These are phyloP conservation scores for Drosophila nigrodunni DNA, from an alignment of 1,140 invertebrate genomes.

Conservation along the genomic window DNA sequence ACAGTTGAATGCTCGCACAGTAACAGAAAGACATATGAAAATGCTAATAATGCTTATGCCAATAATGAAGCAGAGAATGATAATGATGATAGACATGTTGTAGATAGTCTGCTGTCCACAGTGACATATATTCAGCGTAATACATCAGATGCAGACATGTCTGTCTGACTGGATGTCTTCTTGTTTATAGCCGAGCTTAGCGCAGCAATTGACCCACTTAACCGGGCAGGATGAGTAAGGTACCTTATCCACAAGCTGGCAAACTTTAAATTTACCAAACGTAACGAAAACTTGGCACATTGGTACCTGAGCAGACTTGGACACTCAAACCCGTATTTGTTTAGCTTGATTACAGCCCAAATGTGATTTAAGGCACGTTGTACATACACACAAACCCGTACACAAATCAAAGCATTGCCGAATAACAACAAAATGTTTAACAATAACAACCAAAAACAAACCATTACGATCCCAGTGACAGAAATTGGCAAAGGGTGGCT, in stretches of 20 bases:
- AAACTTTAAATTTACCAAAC: conserved; percentile 57
- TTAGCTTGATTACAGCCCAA: conserved; percentile 79
- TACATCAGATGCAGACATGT: neutral
- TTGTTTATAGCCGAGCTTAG: conserved; percentile 34
- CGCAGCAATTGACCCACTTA: conserved; percentile 64
- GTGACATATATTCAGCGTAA: conserved; percentile 31
- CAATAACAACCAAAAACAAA: conserved; percentile 28
- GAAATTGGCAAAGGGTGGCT: conserved; percentile 14
- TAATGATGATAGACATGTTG: conserved; percentile 28
- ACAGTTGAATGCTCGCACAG: neutral
- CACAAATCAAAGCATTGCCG: conserved; percentile 46
- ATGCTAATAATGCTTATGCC: neutral
- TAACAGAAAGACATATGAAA: neutral
- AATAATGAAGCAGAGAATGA: conserved; percentile 1
- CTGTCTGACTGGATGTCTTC: neutral
- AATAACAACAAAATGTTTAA: conserved; percentile 21
- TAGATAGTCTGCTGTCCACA: conserved; percentile 66
- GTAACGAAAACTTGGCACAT: conserved; percentile 63
- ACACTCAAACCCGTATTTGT: conserved; percentile 60
- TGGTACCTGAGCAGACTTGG: conserved; percentile 18
- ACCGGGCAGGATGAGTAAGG: conserved; percentile 12
- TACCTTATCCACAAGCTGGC: conserved; percentile 15
- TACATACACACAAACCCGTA: conserved; percentile 32
- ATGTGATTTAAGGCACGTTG: conserved; percentile 81
- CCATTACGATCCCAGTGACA: conserved; percentile 24